These are phyloP conservation scores for Acanthisitta chloris DNA, from an alignment of 2,113 vertebrate genomes.

Conservation along the genomic window DNA sequence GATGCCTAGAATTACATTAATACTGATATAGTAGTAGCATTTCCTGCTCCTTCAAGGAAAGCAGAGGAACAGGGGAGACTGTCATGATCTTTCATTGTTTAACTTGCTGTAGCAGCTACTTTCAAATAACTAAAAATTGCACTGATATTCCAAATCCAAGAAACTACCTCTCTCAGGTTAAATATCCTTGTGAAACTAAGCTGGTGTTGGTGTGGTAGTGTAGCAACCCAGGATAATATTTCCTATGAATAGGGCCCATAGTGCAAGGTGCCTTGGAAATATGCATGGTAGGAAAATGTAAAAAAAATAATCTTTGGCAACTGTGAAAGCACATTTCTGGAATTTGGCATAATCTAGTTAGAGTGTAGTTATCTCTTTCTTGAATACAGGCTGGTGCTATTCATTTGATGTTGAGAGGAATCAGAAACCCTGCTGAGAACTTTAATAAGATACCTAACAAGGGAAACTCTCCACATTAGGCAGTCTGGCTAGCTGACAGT, in stretches of 20 bases:
- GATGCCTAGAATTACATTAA: background rate
- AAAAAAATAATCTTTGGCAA: background rate
- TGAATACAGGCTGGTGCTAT: conserved; percentile 24
- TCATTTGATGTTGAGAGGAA: conserved; percentile 37
- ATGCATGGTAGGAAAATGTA: background rate
- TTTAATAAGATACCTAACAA: conserved; percentile 65
- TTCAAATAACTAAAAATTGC: background rate
- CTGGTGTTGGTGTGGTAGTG: background rate
- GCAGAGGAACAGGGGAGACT: background rate
- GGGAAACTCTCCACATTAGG: conserved; percentile 49
- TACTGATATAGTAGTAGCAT: background rate
- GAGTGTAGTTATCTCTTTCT: background rate
- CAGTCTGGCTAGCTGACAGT: conserved; percentile 45
- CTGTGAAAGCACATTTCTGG: background rate
- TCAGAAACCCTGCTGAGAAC: conserved; percentile 41
- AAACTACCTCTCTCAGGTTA: background rate
- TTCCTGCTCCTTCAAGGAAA: background rate
- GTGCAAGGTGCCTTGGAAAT: background rate
- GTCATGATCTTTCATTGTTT: background rate
- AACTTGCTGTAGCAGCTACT: background rate
- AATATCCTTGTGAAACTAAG: conserved; percentile 11
- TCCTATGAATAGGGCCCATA: background rate
- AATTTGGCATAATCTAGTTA: conserved; percentile 34
- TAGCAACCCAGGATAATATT: background rate
- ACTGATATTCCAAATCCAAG: background rate